Evolutionary conservation across 2,888 invertebrate genomes (phyloP), one percentile per base, ranked within the genome.

Genomic region (Alviniconcha strummeri): DNA sequence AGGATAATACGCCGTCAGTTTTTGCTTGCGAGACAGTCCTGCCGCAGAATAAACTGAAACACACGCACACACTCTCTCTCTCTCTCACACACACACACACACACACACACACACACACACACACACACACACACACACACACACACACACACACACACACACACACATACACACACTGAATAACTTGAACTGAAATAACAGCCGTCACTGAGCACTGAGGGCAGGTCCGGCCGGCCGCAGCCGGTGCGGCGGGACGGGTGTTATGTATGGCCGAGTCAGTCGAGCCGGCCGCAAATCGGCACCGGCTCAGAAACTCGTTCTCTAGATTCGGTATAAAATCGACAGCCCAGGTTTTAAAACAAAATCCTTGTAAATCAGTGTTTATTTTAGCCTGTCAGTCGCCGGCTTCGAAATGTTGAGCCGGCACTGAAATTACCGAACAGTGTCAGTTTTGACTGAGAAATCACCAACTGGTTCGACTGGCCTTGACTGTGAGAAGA

Each of bases 81-180:
- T 60, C 60, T 9, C 60, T 60, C 67, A 69, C 82, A 67, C 71
- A 67, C 19, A 69, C 52, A 19, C 78, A n/a, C 77, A 77, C 19
- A 52, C 71, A 67, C 55, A 36, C 64, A 15, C 67, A 8, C 69
- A 11, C 74, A 56, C 57, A 7, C 19, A 54, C 56, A 67, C 78
- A 77, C 55, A 67, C n/a, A 7, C 69, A 67, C 75, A 54, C 56
- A 54, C 67, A 69, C 82, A 67, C 71, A 67, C 19, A 69, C 52
- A 19, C 78, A n/a, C 77, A 77, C 19, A 52, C 71, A 67, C 55
- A 36, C 64, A 15, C 67, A 8, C 69, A 11, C 74, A 56, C 57
- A 7, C 19, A 54, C 15, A 64, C 64, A 64, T n/a, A 71, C 71
- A 71, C n/a, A 71, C 71, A 71, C n/a, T 52, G 52, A n/a, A 7